Conservation (phyloP, 2,888 invertebrate species). For the Cryptocephalus primarius region DNA sequence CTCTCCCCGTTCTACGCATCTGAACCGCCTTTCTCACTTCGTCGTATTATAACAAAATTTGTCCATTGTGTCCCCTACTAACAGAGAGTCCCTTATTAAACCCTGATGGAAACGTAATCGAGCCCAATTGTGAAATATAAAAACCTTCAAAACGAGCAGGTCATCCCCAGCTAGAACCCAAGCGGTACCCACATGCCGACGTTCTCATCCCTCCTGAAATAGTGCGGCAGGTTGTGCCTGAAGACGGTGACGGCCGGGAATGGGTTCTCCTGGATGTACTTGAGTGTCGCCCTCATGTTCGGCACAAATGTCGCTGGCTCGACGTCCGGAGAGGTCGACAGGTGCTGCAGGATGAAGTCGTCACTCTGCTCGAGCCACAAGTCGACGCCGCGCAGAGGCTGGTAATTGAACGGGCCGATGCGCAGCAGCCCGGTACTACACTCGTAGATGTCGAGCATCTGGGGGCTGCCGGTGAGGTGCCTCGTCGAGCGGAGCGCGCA, state of each 20-base stretch:
- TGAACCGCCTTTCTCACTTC: no score
- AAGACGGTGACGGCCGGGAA: slow-evolving; percentile 92
- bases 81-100: no score
- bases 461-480: slow-evolving; percentile 73
- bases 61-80: no score
- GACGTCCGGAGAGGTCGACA: slow-evolving; percentile 85
- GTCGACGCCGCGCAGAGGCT: slow-evolving; percentile 80
- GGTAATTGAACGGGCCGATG: slow-evolving; percentile 91
- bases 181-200: slow-evolving; percentile 60
- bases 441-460: slow-evolving; percentile 83
- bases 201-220: slow-evolving; percentile 79
- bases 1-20: no score
- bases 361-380: slow-evolving; percentile 84
- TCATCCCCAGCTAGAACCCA: no score
- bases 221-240: slow-evolving; percentile 82
- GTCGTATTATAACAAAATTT: no score
- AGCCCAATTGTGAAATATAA: no score
- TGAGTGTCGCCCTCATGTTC: slow-evolving; percentile 74
- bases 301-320: slow-evolving; percentile 86
- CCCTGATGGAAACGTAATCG: no score
- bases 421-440: slow-evolving; percentile 71
- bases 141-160: no score
- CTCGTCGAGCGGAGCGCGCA: slow-evolving; percentile 67
- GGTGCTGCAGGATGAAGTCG: slow-evolving; percentile 82
- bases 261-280: slow-evolving; percentile 89